Percentiles rank a stretch among this genome's conserved stretches.
These are phyloP conservation scores for Standfussiana lucernea DNA, from an alignment of 2,888 invertebrate genomes.

Conservation along the genomic window DNA sequence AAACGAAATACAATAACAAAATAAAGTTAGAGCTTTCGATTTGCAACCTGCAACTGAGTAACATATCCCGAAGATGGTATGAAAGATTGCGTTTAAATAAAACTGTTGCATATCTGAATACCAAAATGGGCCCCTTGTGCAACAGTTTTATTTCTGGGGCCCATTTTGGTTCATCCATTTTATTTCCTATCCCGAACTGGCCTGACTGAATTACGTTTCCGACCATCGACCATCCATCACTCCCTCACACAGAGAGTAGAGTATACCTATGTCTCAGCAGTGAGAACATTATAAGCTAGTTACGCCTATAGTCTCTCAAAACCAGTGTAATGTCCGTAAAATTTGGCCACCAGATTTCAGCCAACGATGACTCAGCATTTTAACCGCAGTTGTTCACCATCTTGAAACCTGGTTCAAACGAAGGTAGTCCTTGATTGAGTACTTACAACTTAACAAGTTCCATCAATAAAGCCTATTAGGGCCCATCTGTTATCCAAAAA, in stretches of 20 bases:
- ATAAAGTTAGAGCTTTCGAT: too few species aligned
- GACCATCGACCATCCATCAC: not conserved
- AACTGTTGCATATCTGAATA: too few species aligned
- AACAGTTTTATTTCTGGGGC: too few species aligned
- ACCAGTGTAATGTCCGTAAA: not conserved
- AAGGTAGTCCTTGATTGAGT: slow-evolving; percentile 31
- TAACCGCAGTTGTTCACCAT: not conserved
- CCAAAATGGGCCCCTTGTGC: too few species aligned
- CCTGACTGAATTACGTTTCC: not conserved
- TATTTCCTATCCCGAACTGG: not conserved
- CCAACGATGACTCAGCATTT: slow-evolving; percentile 15
- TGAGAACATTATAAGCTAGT: not conserved
- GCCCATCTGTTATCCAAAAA: slow-evolving; percentile 66
- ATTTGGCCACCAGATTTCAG: not conserved
- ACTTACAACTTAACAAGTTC: slow-evolving; percentile 17
- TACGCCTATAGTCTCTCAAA: not conserved
- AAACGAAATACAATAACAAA: too few species aligned
- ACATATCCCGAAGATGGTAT: too few species aligned
- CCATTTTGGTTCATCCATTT: too few species aligned
- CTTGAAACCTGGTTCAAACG: not conserved
- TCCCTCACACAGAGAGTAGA: not conserved
- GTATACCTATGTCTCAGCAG: not conserved
- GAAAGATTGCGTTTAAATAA: not conserved
- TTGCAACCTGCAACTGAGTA: too few species aligned
- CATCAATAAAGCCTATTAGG: slow-evolving; percentile 8